Evolutionary conservation across 2,113 vertebrate species (phyloP), one percentile per base, ranked within the genome.

Genomic region (Dermatemys mawii): DNA sequence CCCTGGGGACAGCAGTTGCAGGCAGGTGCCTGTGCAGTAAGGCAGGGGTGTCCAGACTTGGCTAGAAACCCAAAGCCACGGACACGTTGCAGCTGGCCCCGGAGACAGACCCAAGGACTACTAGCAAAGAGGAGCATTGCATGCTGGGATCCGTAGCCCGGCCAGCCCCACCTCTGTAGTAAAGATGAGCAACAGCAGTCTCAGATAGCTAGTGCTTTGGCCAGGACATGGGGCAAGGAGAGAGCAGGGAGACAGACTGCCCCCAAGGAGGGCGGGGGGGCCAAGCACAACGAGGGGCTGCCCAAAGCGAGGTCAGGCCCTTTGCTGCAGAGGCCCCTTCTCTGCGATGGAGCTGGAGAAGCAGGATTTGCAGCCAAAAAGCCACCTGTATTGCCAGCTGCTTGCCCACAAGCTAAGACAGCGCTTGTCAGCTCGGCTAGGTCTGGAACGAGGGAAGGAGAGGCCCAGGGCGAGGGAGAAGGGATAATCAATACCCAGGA

Each of bases 361-460:
- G 1, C 5, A 8, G 41, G 29, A 4, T 17, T 9, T n/a, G 3
- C 5, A 60, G 46, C 10, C 4, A 55, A 2, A 9, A 26, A 13
- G 78, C 78, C 83, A 83, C 83, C 80, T 17, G 73, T 83, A 76
- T 89, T 76, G 87, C 73, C 70, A 83, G 81, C 55, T 60, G 88
- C 51, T 81, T 50, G 35, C 81, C 41, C 53, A 41, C 60, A 55
- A 78, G 81, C 81, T 51, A 63, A 84, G 81, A 51, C 26, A 78
- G 88, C 48, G 4, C 44, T 22, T 46, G 27, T 44, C 54, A 44
- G 75, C 75, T 84, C 81, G 79, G 81, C 88, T 24, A 11, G 10
- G 1, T 70, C 63, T 70, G 16, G 57, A 53, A 46, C 29, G 12
- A 44, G 8, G 6, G 11, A 22, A 50, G n/a, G 44, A 8, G 54